phyloP scores from a whole-genome alignment of 2,797 vertebrate genomes.

The Sebastes alutus region DNA sequence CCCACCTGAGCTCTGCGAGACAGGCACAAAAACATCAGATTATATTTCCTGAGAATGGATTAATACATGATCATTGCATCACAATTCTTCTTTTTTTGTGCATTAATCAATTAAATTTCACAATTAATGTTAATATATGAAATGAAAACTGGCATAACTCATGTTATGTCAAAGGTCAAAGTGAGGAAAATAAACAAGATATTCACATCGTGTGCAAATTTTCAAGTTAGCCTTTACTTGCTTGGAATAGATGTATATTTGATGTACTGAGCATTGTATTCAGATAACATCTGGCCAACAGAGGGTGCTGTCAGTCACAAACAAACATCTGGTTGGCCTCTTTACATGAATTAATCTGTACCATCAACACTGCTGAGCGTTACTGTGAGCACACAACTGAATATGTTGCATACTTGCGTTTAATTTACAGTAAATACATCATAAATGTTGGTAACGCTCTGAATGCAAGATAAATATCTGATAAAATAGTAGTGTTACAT shows the following conservation, averaged over 20 bases:
- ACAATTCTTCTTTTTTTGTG: neutral
- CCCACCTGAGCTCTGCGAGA: slow-evolving; percentile 51
- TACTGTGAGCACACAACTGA: neutral
- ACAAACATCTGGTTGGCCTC: neutral
- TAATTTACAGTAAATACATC: neutral
- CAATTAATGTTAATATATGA: neutral
- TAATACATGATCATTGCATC: neutral
- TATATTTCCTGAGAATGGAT: neutral
- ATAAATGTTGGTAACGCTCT: neutral
- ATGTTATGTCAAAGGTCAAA: neutral
- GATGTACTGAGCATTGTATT: neutral
- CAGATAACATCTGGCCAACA: slow-evolving; percentile 16
- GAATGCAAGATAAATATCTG: neutral
- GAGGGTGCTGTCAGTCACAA: neutral
- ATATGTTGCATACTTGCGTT: neutral
- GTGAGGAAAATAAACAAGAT: neutral
- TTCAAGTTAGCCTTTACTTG: neutral
- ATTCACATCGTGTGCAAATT: neutral
- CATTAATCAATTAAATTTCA: neutral
- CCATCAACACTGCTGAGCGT: neutral
- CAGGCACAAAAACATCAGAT: neutral
- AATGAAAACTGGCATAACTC: no score
- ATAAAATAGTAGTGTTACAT: neutral
- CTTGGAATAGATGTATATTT: neutral
- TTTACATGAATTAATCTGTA: neutral